These are phyloP conservation scores for Conus ventricosus DNA, from an alignment of 1,140 invertebrate species.

Conservation along the genomic window DNA sequence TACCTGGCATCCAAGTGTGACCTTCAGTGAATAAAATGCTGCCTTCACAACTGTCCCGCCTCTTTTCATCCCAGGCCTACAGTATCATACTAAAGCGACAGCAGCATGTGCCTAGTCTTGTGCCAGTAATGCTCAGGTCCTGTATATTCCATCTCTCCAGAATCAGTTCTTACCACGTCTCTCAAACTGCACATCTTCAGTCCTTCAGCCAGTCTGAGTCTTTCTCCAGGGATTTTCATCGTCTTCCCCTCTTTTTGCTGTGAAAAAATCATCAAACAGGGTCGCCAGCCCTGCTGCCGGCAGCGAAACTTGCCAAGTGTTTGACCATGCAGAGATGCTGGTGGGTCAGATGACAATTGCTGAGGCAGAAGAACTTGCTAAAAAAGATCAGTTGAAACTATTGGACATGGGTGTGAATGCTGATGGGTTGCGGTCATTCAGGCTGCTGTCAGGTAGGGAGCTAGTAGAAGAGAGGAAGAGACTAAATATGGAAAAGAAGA, in stretches of 20 bases:
- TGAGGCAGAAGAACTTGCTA: slow-evolving; percentile 33
- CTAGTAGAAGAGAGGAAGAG: slow-evolving; percentile 35
- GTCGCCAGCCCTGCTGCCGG: background rate
- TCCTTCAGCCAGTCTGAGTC: background rate
- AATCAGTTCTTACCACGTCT: background rate
- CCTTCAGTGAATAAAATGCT: background rate
- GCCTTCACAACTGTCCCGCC: background rate
- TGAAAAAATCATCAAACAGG: background rate
- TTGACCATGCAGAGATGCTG: slow-evolving; percentile 36
- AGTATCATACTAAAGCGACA: background rate
- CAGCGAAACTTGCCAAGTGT: slow-evolving; percentile 23
- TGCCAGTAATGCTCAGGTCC: background rate
- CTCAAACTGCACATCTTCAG: background rate
- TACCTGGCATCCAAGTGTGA: no score
- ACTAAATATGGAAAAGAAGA: slow-evolving; percentile 23
- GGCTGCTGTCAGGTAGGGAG: slow-evolving; percentile 31
- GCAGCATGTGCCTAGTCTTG: background rate
- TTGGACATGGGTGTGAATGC: slow-evolving; percentile 31
- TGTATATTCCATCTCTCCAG: slow-evolving; percentile 4
- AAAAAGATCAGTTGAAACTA: slow-evolving; percentile 31
- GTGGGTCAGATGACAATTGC: slow-evolving; percentile 36
- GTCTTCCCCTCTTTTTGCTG: background rate
- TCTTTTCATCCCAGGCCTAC: background rate
- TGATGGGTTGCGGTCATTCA: slow-evolving; percentile 28
- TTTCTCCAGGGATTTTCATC: background rate